phyloP scores from a whole-genome alignment of 2,797 vertebrate species.

The Botia kubotai region DNA sequence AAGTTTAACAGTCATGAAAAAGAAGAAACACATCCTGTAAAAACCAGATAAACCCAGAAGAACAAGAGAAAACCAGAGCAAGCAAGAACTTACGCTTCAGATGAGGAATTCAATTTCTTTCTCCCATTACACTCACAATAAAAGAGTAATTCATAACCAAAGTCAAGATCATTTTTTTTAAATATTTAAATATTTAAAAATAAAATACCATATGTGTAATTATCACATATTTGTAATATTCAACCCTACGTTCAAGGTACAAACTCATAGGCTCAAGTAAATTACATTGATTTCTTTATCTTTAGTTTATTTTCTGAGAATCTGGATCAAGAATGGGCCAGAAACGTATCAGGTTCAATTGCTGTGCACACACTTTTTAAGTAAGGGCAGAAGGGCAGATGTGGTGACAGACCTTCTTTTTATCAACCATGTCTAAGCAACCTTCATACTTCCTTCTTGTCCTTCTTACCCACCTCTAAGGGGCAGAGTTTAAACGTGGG shows the following conservation, averaged over 20 bases:
- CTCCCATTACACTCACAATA: conserved; percentile 9
- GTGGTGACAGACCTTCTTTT: conserved; percentile 73
- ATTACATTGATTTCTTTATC: neutral
- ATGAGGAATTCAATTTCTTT: conserved; percentile 65
- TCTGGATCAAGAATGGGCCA: neutral
- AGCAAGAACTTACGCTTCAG: conserved; percentile 68
- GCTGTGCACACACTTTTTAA: conserved; percentile 26
- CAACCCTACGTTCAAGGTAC: neutral
- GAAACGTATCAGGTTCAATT: conserved; percentile 5
- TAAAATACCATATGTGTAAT: too few relatives aligned
- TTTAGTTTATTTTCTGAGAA: neutral
- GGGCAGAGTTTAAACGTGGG: conserved; percentile 40
- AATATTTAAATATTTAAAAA: too few relatives aligned
- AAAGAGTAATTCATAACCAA: neutral
- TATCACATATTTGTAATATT: too few relatives aligned
- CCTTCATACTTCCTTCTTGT: conserved; percentile 72
- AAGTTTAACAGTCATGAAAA: too few relatives aligned
- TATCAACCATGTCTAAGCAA: conserved; percentile 71
- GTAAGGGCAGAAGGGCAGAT: conserved; percentile 65
- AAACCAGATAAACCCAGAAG: conserved; percentile 20
- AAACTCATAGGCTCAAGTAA: neutral
- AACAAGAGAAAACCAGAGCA: conserved; percentile 52
- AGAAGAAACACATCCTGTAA: too few relatives aligned
- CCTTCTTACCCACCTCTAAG: conserved; percentile 51
- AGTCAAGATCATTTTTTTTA: neutral